Percentiles rank a stretch among this genome's conserved stretches.
Conservation (phyloP, 2,113 vertebrate species). For the Peromyscus leucopus region DNA sequence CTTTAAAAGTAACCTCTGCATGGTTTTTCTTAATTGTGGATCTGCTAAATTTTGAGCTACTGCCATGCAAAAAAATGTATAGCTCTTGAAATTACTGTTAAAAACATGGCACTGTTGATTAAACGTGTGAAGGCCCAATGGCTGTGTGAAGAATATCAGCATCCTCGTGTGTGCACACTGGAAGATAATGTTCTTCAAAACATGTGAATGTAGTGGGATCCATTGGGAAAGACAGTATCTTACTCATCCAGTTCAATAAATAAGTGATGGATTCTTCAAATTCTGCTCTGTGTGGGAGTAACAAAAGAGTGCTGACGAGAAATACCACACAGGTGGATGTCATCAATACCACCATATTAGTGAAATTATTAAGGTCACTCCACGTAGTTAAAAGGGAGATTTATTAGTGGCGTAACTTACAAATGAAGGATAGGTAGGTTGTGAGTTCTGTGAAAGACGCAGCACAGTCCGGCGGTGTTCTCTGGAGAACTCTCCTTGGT, state of each 20-base stretch:
- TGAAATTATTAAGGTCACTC: too few relatives aligned
- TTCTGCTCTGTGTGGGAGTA: background rate
- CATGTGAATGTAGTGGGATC: background rate
- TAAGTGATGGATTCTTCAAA: background rate
- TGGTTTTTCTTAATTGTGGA: background rate
- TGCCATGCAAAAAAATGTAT: background rate
- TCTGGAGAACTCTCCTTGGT: too few relatives aligned
- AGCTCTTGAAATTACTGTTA: background rate
- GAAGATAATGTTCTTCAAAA: background rate
- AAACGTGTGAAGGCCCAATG: background rate
- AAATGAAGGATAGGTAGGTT: too few relatives aligned
- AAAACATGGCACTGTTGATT: background rate
- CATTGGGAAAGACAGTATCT: background rate
- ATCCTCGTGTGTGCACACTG: background rate
- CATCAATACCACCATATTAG: background rate
- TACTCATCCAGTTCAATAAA: background rate
- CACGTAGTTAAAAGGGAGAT: too few relatives aligned
- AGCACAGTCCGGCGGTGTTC: too few relatives aligned
- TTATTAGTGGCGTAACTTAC: too few relatives aligned
- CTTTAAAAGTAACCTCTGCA: constrained; percentile 1
- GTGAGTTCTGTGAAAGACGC: too few relatives aligned
- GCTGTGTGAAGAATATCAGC: too few relatives aligned
- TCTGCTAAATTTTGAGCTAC: background rate
- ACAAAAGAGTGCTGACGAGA: background rate
- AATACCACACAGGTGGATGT: background rate